phyloP scores from a whole-genome alignment of 1,140 invertebrate genomes.

The Glossosoma conforme region DNA sequence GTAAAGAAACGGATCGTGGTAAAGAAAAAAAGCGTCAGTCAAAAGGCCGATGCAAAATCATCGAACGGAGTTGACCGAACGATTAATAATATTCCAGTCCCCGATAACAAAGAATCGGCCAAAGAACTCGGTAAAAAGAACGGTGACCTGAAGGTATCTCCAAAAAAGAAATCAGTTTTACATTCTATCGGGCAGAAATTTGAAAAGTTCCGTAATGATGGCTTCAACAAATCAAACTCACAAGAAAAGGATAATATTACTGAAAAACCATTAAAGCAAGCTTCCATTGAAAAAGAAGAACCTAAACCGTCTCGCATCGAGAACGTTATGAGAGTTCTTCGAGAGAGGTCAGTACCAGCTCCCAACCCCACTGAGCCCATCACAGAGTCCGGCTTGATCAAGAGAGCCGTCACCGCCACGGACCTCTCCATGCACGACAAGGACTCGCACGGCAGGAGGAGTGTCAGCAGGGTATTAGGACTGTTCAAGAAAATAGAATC shows the following conservation, averaged over 20 bases:
- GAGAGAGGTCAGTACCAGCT: slow-evolving; percentile 60
- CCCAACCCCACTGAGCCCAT: slow-evolving; percentile 42
- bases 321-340: slow-evolving; percentile 49
- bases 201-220: slow-evolving; percentile 52
- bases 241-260: slow-evolving; percentile 39
- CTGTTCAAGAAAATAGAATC: slow-evolving; percentile 64
- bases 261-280: slow-evolving; percentile 31
- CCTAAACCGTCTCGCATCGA: slow-evolving; percentile 39
- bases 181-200: slow-evolving; percentile 63
- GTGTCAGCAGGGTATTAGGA: slow-evolving; percentile 63
- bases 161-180: slow-evolving; percentile 54
- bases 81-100: background rate
- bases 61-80: background rate
- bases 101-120: slow-evolving; percentile 43
- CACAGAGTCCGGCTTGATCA: slow-evolving; percentile 57
- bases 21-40: slow-evolving; percentile 32
- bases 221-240: slow-evolving; percentile 43
- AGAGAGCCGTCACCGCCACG: slow-evolving; percentile 62
- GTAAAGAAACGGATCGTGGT: slow-evolving; percentile 46
- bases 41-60: slow-evolving; percentile 31
- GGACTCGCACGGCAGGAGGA: slow-evolving; percentile 49
- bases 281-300: slow-evolving; percentile 34
- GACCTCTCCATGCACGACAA: slow-evolving; percentile 52
- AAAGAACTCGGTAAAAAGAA: slow-evolving; percentile 47
- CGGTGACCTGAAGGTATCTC: slow-evolving; percentile 43